phyloP scores from a whole-genome alignment of 2,888 invertebrate genomes.

The Trichopria drosophilae region DNA sequence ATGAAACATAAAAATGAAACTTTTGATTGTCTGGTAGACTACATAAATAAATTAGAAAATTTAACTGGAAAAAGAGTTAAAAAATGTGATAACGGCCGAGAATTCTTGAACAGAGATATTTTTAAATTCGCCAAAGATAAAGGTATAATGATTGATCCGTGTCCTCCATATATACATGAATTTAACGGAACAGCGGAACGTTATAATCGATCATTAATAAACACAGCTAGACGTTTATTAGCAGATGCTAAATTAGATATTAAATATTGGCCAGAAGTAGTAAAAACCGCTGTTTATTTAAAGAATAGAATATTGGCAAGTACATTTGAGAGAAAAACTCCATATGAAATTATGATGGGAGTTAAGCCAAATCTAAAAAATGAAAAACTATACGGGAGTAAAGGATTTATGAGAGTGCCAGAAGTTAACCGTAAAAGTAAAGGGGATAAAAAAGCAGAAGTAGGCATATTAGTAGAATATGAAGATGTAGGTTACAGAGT shows the following conservation, averaged over 20 bases:
- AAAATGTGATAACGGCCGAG: slow-evolving; percentile 11
- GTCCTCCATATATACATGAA: slow-evolving; percentile 9
- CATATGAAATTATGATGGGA: too few species aligned
- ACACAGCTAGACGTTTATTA: slow-evolving; percentile 2
- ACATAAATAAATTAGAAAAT: slow-evolving; percentile 9
- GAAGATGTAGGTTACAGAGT: slow-evolving; percentile 22
- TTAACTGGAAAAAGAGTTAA: slow-evolving; percentile 2
- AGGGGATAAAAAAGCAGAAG: slow-evolving; percentile 19
- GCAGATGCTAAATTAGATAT: slow-evolving; percentile 4
- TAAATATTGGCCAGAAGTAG: too few species aligned
- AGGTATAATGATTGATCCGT: too few species aligned
- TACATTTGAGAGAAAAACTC: too few species aligned
- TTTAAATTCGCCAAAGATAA: too few species aligned
- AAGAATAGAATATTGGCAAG: slow-evolving; percentile 3
- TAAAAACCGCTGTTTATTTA: slow-evolving; percentile 1
- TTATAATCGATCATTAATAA: slow-evolving; percentile 2
- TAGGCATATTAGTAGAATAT: slow-evolving; percentile 24
- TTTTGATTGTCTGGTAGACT: slow-evolving; percentile 8
- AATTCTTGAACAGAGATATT: slow-evolving; percentile 10
- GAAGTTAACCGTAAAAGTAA: slow-evolving; percentile 9
- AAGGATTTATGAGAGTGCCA: slow-evolving; percentile 18
- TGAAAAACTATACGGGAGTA: slow-evolving; percentile 21
- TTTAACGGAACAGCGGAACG: not conserved
- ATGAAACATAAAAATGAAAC: slow-evolving; percentile 1
- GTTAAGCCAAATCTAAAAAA: slow-evolving; percentile 19